phyloP scores from a whole-genome alignment of 2,797 vertebrate genomes.

The Muscicapa comitata region DNA sequence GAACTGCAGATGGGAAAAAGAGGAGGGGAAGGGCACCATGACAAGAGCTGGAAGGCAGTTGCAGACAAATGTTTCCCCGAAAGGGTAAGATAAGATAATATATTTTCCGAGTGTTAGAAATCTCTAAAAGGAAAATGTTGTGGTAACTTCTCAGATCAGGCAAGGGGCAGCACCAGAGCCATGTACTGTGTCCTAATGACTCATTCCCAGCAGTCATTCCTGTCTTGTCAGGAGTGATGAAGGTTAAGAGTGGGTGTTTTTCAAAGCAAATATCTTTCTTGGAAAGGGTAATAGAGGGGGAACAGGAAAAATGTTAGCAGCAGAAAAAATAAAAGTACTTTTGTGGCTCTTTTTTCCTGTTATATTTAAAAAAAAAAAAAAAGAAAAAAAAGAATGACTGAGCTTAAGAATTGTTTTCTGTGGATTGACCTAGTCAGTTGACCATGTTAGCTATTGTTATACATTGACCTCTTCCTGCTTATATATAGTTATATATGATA shows the following conservation, averaged over 20 bases:
- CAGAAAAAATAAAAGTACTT: background rate
- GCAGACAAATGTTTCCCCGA: background rate
- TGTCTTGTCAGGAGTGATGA: background rate
- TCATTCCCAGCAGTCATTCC: background rate
- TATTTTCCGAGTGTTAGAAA: background rate
- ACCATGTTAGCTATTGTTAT: background rate
- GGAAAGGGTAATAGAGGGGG: background rate
- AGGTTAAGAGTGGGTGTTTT: background rate
- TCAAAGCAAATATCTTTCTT: background rate
- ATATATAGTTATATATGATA: background rate
- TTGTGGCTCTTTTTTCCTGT: background rate
- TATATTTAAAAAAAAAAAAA: background rate
- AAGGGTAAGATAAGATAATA: slow-evolving; percentile 43
- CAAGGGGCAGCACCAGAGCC: background rate
- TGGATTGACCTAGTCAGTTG: background rate
- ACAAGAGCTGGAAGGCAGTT: background rate
- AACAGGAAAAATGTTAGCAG: background rate
- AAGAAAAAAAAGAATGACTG: background rate
- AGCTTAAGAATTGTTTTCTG: background rate
- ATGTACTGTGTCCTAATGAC: background rate
- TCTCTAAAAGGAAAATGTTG: background rate
- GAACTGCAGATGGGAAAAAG: slow-evolving; percentile 24
- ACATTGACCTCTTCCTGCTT: background rate
- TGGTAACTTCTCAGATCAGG: background rate
- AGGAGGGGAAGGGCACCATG: background rate